Conservation (phyloP, 1,140 invertebrate species). For the Trachymyrmex septentrionalis region DNA sequence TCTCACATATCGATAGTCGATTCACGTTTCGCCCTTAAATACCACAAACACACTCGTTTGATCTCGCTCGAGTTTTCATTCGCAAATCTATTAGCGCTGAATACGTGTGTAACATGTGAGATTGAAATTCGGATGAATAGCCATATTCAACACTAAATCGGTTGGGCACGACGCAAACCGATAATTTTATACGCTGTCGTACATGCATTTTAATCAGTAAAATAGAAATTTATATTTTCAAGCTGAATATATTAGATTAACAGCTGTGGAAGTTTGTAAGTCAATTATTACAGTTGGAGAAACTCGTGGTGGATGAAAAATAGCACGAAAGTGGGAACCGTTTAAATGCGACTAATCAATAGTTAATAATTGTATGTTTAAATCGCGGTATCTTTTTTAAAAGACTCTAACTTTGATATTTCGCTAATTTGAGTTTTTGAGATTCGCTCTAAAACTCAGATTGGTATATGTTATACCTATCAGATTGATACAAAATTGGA, state of each 20-base stretch:
- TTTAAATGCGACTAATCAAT: background rate
- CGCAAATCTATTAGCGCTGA: constrained; percentile 21
- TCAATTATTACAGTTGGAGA: constrained; percentile 3
- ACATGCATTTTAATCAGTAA: constrained; percentile 19
- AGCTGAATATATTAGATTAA: background rate
- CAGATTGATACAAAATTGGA: too few relatives aligned
- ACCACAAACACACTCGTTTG: constrained; percentile 9
- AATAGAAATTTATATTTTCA: constrained; percentile 24
- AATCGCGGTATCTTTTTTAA: background rate
- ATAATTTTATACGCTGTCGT: background rate
- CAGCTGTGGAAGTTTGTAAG: background rate
- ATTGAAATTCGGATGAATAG: constrained; percentile 33
- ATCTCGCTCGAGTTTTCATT: background rate
- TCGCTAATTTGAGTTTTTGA: background rate
- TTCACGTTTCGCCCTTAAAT: constrained; percentile 6
- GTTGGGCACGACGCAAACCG: background rate
- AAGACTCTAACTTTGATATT: background rate
- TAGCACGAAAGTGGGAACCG: background rate
- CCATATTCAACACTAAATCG: constrained; percentile 13
- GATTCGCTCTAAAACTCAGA: too few relatives aligned
- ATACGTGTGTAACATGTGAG: background rate
- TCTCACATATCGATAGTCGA: constrained; percentile 3
- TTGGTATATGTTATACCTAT: background rate
- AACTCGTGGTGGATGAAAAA: background rate
- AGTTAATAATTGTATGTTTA: background rate